Evolutionary conservation across 1,140 invertebrate species (phyloP), one percentile per base, ranked within the genome.

Genomic region (Oryctes rhinoceros): DNA sequence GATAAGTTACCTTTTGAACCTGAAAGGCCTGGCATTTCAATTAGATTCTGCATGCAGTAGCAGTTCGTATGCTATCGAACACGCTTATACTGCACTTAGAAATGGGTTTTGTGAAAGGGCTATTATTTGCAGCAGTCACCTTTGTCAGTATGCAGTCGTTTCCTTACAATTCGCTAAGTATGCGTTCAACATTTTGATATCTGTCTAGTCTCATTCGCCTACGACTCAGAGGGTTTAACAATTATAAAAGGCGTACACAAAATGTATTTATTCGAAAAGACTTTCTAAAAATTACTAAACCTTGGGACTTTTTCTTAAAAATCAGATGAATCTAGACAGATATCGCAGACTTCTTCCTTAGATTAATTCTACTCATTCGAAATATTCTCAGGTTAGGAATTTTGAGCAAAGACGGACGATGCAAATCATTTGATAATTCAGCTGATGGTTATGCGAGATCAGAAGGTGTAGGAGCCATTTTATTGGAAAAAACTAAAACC

Each of bases 41-140:
- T 90, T 97, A 1, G 97, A 99, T 85, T 95, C 96, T 13, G 96
- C 96, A 10, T 98, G 97, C 88, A 96, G 95, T 65, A 97, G 96
- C 37, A 96, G 95, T 80, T 89, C 97, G 79, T 92, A 94, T 81
- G 96, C 96, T 0, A 84, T 99, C n/a, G 93, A 97, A 83, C 92
- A 96, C 83, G 97, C 96, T 4, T 94, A 95, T 81, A 90, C 90
- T 78, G 91, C 93, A 0, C 93, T 99, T 3, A 89, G 91, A 39
- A 90, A 91, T 67, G 96, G 95, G 0, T 89, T 93, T 78, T 96
- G 96, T 86, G 96, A 98, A 78, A 91, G 92, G 10, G 97, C 97
- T 3, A 92, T 99, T 76, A 96, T 99, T 3, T 96, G 93, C 7
- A 96, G 96, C 11, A 89, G 91, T 4, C 96, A 95, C 86, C 87